Conservation (phyloP, 2,113 vertebrate genomes). For the Gila orcuttii region DNA sequence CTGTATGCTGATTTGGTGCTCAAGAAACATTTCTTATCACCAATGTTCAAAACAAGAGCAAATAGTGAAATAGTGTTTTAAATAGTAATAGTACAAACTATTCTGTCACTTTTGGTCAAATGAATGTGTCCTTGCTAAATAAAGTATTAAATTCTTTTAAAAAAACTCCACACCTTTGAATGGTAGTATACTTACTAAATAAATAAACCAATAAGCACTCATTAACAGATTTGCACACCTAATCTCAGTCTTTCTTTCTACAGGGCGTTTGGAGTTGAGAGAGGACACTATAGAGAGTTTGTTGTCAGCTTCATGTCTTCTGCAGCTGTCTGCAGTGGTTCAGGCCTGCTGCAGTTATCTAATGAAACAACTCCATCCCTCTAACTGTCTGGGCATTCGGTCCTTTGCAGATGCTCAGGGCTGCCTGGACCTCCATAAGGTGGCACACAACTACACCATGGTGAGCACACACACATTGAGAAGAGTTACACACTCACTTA, state of each 20-base stretch:
- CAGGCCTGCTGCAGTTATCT: slow-evolving; percentile 97
- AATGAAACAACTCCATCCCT: slow-evolving; percentile 97
- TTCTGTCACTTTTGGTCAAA: background rate
- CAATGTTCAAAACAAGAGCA: background rate
- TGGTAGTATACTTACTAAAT: background rate
- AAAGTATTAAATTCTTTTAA: background rate
- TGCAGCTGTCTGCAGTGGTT: slow-evolving; percentile 94
- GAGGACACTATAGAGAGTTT: slow-evolving; percentile 97
- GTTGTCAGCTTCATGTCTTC: slow-evolving; percentile 92
- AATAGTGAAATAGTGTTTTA: too few relatives aligned
- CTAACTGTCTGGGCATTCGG: slow-evolving; percentile 96
- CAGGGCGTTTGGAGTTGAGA: slow-evolving; percentile 93
- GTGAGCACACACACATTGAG: slow-evolving; percentile 72
- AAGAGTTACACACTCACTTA: slow-evolving; percentile 5
- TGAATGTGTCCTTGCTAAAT: background rate
- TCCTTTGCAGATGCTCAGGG: slow-evolving; percentile 96
- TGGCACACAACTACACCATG: slow-evolving; percentile 97
- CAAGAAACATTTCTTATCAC: background rate
- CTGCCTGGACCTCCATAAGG: slow-evolving; percentile 92
- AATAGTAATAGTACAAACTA: too few relatives aligned
- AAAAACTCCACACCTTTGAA: background rate
- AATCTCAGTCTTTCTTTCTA: slow-evolving; percentile 15
- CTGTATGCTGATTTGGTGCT: background rate
- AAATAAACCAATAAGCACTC: background rate
- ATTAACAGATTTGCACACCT: background rate